Base-by-base conservation (phyloP, 2,797 vertebrate genomes). In the Tadarida brasiliensis region DNA sequence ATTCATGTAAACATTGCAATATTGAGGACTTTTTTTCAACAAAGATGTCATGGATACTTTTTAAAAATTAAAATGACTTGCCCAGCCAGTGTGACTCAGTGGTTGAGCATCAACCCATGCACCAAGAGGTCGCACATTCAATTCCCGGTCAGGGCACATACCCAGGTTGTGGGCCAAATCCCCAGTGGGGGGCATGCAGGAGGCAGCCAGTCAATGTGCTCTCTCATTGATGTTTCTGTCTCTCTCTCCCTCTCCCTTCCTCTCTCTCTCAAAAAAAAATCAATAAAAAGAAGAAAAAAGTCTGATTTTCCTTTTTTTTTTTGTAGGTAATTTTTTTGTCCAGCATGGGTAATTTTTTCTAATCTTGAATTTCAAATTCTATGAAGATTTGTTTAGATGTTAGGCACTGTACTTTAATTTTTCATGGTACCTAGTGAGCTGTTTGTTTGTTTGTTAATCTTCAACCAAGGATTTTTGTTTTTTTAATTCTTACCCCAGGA, bases 311-410 rank as follows among this genome's bases (percentile, higher is more conserved):
- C 33, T 86, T 59, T 33, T n/a, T 86, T 59, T 33, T 26, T 83
- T 59, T 57, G 7, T 86, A 56, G 57, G 17, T 73, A 74, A 86
- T 35, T 54, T 30, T 73, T 59, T 24, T 7, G 26, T 87, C n/a
- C 28, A 74, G n/a, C 51, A 59, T 22, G 8, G 26, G n/a, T 68
- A 74, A 16, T 44, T 68, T 68, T 81, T 80, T 87, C 47, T 67
- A 68, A 82, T n/a, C 68, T 76, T 87, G 26, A 82, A 59, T 91
- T 91, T 82, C 68, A 82, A 3, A 51, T 87, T 76, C 5, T 74
- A 24, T 65, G 49, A 91, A 68, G 30, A 82, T 91, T 87, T 57
- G 15, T 87, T 67, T 59, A 82, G 54, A 39, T 87, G n/a, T 76
- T 39, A 67, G 67, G 17, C n/a, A 73, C 49, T 87, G 5, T 56